Evolutionary conservation across 2,797 vertebrate species (phyloP).

Genomic region (Salarias fasciatus): DNA sequence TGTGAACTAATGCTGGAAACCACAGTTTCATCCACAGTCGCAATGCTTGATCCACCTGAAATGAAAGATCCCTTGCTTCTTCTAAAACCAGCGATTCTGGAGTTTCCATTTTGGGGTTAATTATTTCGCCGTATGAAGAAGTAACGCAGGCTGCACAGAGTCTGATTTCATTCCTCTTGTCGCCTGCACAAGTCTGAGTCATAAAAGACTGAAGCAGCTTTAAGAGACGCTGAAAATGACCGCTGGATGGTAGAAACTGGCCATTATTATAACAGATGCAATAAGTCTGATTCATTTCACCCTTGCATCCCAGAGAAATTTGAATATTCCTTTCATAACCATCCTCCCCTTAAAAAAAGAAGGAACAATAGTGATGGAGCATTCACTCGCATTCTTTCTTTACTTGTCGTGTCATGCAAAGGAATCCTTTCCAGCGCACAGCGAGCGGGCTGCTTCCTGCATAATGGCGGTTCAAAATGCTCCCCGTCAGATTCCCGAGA

Average conservation of each 20-base stretch:
- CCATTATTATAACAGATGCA: neutral
- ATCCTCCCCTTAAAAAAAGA: neutral
- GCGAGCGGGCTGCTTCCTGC: slow-evolving; percentile 22
- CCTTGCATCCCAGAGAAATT: slow-evolving; percentile 5
- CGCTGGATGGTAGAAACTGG: neutral
- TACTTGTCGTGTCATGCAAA: slow-evolving; percentile 29
- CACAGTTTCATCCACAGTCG: slow-evolving; percentile 3
- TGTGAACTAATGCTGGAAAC: slow-evolving; percentile 18
- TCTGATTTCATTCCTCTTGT: slow-evolving; percentile 1
- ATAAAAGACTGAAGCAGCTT: slow-evolving; percentile 6
- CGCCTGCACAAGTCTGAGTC: neutral
- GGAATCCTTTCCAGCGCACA: slow-evolving; percentile 14
- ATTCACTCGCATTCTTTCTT: slow-evolving; percentile 12
- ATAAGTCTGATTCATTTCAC: slow-evolving; percentile 17
- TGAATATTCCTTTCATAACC: neutral
- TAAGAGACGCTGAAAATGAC: slow-evolving; percentile 8
- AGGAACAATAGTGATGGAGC: slow-evolving; percentile 1
- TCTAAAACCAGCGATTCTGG: slow-evolving; percentile 16
- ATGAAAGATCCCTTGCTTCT: slow-evolving; percentile 18
- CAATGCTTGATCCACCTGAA: slow-evolving; percentile 10
- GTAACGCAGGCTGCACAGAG: slow-evolving; percentile 3
- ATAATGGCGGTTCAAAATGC: slow-evolving; percentile 34
- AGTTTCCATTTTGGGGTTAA: slow-evolving; percentile 29
- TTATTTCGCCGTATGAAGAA: slow-evolving; percentile 9
- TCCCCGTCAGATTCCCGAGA: slow-evolving; percentile 21